Evolutionary conservation across 2,113 vertebrate genomes (phyloP), one percentile per base, ranked within the genome.

Genomic region (Silurus glanis): DNA sequence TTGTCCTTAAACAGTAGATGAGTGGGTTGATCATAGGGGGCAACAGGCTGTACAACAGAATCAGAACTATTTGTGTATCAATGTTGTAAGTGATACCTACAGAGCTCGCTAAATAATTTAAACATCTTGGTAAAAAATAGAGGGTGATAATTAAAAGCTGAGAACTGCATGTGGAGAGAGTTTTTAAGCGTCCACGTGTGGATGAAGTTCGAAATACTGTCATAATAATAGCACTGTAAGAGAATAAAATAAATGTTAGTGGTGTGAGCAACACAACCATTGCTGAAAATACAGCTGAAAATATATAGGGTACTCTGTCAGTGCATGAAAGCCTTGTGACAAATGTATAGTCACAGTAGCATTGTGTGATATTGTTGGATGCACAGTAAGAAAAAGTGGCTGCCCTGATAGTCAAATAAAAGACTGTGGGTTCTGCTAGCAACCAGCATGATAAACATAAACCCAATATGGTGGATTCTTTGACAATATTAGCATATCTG

Each of bases 11-110:
- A 21, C 91, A 92, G 78, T 94, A 94, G 49, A 94, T 93, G 0
- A 94, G 47, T 51, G 93, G 93, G 81, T 94, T 94, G 37, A 93
- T 64, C 90, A 94, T 90, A 1, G 93, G 90, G 10, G 94, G 93
- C 0, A 56, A 21, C 17, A 94, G 87, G 80, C 92, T 93, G 10
- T 94, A 94, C 49, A 93, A 1, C 89, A 94, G 89, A 19, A 94
- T 90, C 0, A 91, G 85, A 9, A 90, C 58, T 53, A 94, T 87
- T 23, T 91, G 81, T 16, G 89, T 2, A 82, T 93, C 90, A 13
- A 85, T 16, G 64, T 76, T 92, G 80, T 92, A 92, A 14, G 0
- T 72, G 16, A 94, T 82, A 0, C 92, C 91, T 21, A 91, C 85
- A 69, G 82, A 76, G 45, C 80, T 89, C 9, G 90, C 86, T 47